These are phyloP conservation scores for Phengaris alcon DNA, from an alignment of 2,888 invertebrate genomes.

Conservation along the genomic window DNA sequence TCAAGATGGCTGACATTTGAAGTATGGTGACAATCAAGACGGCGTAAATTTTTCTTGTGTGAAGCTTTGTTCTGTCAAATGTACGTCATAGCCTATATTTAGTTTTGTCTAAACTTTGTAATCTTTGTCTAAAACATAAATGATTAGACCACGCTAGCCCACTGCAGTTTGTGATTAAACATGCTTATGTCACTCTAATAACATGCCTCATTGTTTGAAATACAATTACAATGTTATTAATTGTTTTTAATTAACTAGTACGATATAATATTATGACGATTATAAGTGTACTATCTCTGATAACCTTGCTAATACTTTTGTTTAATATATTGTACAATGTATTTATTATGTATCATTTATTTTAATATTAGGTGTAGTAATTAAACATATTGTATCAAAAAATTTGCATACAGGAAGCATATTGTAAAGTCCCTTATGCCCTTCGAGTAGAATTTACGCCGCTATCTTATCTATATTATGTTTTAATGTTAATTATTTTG, in stretches of 20 bases:
- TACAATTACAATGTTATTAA: background rate
- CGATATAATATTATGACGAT: background rate
- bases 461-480: background rate
- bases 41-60: too few relatives aligned
- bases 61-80: too few relatives aligned
- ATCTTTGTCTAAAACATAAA: too few relatives aligned
- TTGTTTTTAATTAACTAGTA: background rate
- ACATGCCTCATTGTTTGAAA: too few relatives aligned
- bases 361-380: background rate
- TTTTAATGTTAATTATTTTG: constrained; percentile 2
- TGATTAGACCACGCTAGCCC: too few relatives aligned
- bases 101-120: too few relatives aligned
- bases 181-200: too few relatives aligned
- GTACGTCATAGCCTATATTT: too few relatives aligned
- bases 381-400: background rate
- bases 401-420: constrained; percentile 19
- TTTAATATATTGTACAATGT: background rate
- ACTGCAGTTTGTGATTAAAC: too few relatives aligned
- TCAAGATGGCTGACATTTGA: too few relatives aligned
- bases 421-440: background rate
- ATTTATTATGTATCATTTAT: constrained; percentile 13
- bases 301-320: constrained; percentile 6
- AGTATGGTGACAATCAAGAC: too few relatives aligned
- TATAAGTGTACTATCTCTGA: background rate
- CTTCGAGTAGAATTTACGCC: background rate